Percentiles rank a stretch among this genome's conserved stretches.
Conservation (phyloP, 2,113 vertebrate species). For the Callithrix jacchus region DNA sequence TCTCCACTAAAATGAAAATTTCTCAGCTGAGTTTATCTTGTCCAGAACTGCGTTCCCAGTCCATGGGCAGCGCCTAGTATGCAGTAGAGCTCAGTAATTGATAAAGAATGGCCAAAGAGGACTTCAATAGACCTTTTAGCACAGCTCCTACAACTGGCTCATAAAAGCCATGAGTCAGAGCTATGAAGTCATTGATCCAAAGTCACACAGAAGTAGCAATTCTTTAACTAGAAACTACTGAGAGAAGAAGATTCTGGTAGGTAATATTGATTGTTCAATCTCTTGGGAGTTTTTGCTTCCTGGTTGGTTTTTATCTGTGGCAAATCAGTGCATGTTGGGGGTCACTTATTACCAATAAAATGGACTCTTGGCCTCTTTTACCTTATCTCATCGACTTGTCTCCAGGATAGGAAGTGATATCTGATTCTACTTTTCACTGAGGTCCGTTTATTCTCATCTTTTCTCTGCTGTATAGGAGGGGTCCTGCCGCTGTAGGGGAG, state of each 20-base stretch:
- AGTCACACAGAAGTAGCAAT: not conserved
- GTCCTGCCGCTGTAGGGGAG: not conserved
- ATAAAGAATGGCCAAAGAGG: not conserved
- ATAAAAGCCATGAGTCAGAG: not conserved
- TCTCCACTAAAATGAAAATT: not conserved
- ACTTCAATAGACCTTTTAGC: not conserved
- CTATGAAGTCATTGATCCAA: not conserved
- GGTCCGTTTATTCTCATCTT: not conserved
- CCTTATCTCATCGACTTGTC: not conserved
- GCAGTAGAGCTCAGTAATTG: not conserved
- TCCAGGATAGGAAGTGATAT: not conserved
- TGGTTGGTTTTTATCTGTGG: not conserved
- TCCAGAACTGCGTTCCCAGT: not conserved
- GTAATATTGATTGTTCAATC: not conserved
- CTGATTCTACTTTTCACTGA: not conserved
- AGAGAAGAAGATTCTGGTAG: not conserved
- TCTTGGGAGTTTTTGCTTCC: not conserved
- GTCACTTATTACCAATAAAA: not conserved
- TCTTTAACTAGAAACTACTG: not conserved
- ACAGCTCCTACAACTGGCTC: not conserved
- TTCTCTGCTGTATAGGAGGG: not conserved
- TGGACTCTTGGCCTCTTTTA: not conserved
- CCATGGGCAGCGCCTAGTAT: accelerated
- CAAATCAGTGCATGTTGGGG: not conserved
- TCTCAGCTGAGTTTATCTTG: not conserved